Conservation (phyloP, 2,888 invertebrate genomes). For the Tromatobia lineatoria region DNA sequence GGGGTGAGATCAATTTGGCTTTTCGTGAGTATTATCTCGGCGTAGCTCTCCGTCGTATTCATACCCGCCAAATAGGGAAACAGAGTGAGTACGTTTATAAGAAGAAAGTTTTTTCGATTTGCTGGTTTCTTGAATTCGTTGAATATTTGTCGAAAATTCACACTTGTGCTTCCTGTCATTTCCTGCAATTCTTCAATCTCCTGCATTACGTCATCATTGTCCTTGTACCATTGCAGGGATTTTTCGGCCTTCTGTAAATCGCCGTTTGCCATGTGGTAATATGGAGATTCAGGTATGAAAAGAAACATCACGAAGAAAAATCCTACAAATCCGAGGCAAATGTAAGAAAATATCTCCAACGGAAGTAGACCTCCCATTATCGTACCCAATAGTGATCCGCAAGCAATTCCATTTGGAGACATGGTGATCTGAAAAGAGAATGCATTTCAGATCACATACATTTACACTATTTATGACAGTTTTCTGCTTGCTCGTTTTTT, state of each 20-base stretch:
- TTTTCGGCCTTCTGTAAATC: conserved; percentile 78
- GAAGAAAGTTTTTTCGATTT: conserved; percentile 84
- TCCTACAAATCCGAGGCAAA: conserved; percentile 77
- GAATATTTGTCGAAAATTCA: conserved; percentile 72
- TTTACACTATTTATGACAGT: too few relatives aligned
- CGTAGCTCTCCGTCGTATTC: conserved; percentile 84
- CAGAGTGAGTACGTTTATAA: conserved; percentile 84
- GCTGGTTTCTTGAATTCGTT: conserved; percentile 76
- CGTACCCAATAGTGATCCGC: conserved; percentile 81
- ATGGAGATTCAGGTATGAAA: conserved; percentile 82
- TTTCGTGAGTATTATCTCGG: conserved; percentile 83
- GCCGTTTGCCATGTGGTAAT: conserved; percentile 78
- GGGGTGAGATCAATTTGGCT: conserved; percentile 82
- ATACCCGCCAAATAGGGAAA: conserved; percentile 86
- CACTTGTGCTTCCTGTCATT: conserved; percentile 73
- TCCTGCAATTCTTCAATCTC: conserved; percentile 80
- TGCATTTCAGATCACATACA: too few relatives aligned
- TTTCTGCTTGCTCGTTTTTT: too few relatives aligned
- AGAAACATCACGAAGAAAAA: conserved; percentile 79
- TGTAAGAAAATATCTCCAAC: conserved; percentile 79
- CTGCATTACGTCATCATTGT: conserved; percentile 76
- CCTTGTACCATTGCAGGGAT: conserved; percentile 80
- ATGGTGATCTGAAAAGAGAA: conserved; percentile 76
- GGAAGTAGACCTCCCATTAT: conserved; percentile 82
- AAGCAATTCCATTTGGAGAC: conserved; percentile 77